phyloP scores from a whole-genome alignment of 2,888 invertebrate genomes.

The Meganola albula region DNA sequence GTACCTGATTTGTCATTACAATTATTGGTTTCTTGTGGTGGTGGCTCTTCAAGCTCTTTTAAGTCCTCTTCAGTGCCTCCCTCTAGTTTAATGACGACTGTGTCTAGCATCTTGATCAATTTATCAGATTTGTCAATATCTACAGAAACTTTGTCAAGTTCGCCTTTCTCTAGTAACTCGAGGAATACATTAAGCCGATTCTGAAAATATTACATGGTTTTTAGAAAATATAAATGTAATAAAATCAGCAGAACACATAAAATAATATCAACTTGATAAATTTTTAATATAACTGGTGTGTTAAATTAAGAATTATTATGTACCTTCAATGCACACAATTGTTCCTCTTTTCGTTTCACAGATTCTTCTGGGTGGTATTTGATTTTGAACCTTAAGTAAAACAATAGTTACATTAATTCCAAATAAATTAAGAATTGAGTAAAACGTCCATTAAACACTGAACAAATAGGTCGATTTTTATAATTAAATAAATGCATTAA shows the following conservation, averaged over 20 bases:
- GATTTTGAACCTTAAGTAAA: slow-evolving; percentile 92
- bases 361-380: slow-evolving; percentile 99
- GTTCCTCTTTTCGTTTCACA: slow-evolving; percentile 91
- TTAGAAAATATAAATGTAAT: no score
- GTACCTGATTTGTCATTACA: slow-evolving; percentile 52
- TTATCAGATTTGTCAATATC: slow-evolving; percentile 91
- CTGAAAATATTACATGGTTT: slow-evolving; percentile 53
- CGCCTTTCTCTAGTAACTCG: slow-evolving; percentile 85
- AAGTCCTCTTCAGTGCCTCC: slow-evolving; percentile 94
- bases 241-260: no score
- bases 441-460: slow-evolving; percentile 17
- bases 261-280: no score
- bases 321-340: slow-evolving; percentile 88
- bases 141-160: slow-evolving; percentile 86
- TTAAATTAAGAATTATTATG: background rate
- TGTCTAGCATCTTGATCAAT: slow-evolving; percentile 92
- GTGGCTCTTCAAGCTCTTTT: slow-evolving; percentile 86
- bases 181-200: slow-evolving; percentile 93
- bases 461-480: slow-evolving; percentile 17
- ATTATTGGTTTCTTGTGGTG: slow-evolving; percentile 38
- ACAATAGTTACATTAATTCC: slow-evolving; percentile 10
- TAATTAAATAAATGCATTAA: slow-evolving; percentile 6
- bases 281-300: no score
- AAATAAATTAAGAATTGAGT: slow-evolving; percentile 8
- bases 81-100: slow-evolving; percentile 97